Evolutionary conservation across 2,797 vertebrate genomes (phyloP).

Genomic region (Anniella stebbinsi): DNA sequence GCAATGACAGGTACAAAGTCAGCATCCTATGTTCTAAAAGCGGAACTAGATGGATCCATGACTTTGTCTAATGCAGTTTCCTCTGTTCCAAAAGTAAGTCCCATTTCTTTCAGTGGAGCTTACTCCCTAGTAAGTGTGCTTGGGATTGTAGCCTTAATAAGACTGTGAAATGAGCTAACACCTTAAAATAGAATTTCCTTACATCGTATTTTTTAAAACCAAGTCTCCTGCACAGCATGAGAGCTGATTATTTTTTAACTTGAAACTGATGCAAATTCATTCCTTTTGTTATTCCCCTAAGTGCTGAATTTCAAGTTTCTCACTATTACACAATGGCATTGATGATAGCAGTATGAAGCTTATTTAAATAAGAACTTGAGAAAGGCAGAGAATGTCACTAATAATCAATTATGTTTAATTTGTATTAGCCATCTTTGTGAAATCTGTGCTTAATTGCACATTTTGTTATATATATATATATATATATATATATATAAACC

Average conservation of each 20-base stretch:
- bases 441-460: neutral
- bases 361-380: neutral
- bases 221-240: neutral
- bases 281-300: neutral
- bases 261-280: neutral
- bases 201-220: neutral
- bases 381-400: neutral
- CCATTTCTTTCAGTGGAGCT: too few species aligned
- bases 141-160: too few species aligned
- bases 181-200: neutral
- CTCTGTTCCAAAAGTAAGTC: too few species aligned
- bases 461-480: neutral
- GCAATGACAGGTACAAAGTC: too few species aligned
- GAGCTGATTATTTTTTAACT: neutral
- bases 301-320: neutral
- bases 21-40: too few species aligned
- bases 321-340: neutral
- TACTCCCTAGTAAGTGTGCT: too few species aligned
- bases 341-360: neutral
- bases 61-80: too few species aligned
- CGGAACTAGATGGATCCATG: too few species aligned
- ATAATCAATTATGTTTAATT: neutral
- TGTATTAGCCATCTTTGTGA: neutral
- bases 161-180: too few species aligned
- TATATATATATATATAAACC: too few species aligned